Evolutionary conservation across 2,797 vertebrate species (phyloP).

Genomic region (Pitangus sulphuratus): DNA sequence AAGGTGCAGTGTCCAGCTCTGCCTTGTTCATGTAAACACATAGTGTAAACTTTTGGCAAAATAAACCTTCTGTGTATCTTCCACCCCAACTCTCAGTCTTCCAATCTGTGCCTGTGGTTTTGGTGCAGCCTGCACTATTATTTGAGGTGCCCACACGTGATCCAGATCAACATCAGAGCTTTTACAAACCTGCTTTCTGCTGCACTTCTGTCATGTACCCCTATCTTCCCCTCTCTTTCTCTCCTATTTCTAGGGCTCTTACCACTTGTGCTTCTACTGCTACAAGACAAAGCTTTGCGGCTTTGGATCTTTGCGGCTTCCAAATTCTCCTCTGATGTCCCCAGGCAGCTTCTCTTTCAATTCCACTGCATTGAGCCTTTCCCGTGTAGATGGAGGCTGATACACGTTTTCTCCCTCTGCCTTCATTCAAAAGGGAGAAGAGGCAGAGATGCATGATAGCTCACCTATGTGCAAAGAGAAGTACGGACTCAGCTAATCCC

Average conservation of each 20-base stretch:
- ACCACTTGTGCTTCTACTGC: neutral
- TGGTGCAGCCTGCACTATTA: neutral
- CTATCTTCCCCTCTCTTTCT: neutral
- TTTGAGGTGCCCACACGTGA: accelerated
- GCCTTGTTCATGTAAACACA: neutral
- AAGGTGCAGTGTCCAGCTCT: neutral
- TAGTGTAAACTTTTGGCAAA: neutral
- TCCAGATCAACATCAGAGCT: neutral
- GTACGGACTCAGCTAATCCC: neutral
- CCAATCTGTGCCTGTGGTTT: neutral
- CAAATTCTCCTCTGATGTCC: accelerated
- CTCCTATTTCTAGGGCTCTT: neutral
- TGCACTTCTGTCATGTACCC: neutral
- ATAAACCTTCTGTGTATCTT: neutral
- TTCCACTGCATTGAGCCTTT: neutral
- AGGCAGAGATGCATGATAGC: neutral
- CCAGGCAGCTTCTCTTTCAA: neutral
- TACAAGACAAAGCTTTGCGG: neutral
- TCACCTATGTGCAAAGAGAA: accelerated
- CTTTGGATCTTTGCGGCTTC: neutral
- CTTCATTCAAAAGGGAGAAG: neutral
- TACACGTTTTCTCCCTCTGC: neutral
- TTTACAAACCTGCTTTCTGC: neutral
- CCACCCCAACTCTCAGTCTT: neutral
- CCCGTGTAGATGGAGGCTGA: accelerated